phyloP scores from a whole-genome alignment of 2,113 vertebrate genomes.

The Chascanopsetta lugubris region DNA sequence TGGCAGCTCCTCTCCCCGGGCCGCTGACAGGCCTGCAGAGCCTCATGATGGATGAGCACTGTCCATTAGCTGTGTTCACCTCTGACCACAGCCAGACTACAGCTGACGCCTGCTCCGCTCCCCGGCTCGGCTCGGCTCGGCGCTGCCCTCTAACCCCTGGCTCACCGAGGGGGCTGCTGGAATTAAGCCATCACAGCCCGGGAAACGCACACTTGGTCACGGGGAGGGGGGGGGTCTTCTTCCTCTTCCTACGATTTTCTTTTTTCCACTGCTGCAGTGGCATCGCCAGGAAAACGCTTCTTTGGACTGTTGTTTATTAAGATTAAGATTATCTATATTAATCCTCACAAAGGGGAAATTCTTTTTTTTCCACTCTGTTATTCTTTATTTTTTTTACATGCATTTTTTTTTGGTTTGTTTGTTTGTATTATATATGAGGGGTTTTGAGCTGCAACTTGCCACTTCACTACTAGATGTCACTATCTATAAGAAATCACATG shows the following conservation, averaged over 20 bases:
- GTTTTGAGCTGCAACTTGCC: no score
- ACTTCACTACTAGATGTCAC: no score
- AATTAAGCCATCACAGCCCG: slow-evolving; percentile 81
- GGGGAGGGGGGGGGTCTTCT: slow-evolving; percentile 20
- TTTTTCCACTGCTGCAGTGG: slow-evolving; percentile 50
- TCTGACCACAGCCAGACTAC: slow-evolving; percentile 81
- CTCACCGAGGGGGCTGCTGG: slow-evolving; percentile 69
- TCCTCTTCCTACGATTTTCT: slow-evolving; percentile 36
- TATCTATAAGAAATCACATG: no score
- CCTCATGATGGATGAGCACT: slow-evolving; percentile 84
- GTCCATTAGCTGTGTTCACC: slow-evolving; percentile 84
- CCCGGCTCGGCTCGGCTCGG: slow-evolving; percentile 57
- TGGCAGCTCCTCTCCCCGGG: slow-evolving; percentile 77
- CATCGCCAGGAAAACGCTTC: slow-evolving; percentile 67
- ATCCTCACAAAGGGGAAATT: no score
- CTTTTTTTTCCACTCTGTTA: no score
- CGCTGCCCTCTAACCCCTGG: slow-evolving; percentile 62
- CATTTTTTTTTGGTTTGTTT: no score
- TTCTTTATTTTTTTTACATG: no score
- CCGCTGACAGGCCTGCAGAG: slow-evolving; percentile 79
- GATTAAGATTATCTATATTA: slow-evolving; percentile 61
- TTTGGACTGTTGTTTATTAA: slow-evolving; percentile 51
- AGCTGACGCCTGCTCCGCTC: slow-evolving; percentile 81
- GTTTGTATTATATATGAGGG: no score
- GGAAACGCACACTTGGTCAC: slow-evolving; percentile 37